Conservation (phyloP, 2,797 vertebrate species). For the Nothura maculosa region DNA sequence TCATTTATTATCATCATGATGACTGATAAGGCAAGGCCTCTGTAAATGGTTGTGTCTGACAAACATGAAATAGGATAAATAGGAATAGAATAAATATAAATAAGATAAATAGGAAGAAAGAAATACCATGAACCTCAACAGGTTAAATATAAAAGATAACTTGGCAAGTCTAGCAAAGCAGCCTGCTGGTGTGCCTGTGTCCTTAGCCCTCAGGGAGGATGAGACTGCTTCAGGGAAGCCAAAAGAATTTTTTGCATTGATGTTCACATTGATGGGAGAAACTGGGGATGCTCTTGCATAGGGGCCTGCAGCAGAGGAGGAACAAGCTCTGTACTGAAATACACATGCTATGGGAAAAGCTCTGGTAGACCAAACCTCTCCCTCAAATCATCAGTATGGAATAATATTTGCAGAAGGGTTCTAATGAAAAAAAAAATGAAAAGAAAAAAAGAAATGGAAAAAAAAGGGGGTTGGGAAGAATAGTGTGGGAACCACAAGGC, state of each 20-base stretch:
- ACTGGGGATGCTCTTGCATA: neutral
- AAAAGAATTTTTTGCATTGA: neutral
- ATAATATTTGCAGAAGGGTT: neutral
- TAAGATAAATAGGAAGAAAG: neutral
- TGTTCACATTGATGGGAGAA: neutral
- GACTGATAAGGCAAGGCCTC: neutral
- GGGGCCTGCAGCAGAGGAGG: neutral
- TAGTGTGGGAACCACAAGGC: neutral
- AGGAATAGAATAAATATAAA: neutral
- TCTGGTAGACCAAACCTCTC: neutral
- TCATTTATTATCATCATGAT: neutral
- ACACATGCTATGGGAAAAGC: neutral
- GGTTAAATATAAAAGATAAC: neutral
- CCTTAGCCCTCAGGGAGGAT: neutral
- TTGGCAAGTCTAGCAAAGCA: neutral
- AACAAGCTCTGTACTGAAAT: neutral
- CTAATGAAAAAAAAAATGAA: neutral
- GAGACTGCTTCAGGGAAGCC: neutral
- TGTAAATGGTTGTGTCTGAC: accelerated
- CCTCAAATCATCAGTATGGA: neutral
- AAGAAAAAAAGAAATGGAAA: neutral
- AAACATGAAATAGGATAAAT: neutral
- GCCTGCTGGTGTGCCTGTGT: neutral
- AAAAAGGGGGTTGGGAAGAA: accelerated
- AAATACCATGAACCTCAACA: neutral